Percentiles rank a stretch among this genome's conserved stretches.
phyloP scores from a whole-genome alignment of 2,797 vertebrate species.

The Benthosema pterotum region DNA sequence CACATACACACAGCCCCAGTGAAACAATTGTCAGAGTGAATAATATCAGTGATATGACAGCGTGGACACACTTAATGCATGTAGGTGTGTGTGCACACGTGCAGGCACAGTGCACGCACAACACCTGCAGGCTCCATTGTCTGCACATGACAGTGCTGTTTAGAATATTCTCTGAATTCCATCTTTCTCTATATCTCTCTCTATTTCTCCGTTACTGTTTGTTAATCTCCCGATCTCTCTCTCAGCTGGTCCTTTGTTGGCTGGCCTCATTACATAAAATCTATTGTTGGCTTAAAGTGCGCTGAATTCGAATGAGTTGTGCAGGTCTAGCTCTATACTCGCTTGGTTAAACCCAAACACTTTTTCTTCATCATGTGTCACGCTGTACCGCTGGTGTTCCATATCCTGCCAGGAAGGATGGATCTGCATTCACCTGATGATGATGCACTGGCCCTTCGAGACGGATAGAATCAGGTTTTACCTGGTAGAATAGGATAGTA shows the following conservation, averaged over 20 bases:
- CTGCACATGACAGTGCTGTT: not conserved
- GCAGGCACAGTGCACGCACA: not conserved
- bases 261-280: not conserved
- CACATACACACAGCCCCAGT: not conserved
- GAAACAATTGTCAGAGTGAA: no score
- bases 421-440: no score
- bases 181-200: not conserved
- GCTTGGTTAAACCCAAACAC: no score
- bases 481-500: no score
- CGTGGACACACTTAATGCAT: conserved; percentile 16
- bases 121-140: conserved; percentile 5
- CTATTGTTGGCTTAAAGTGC: not conserved
- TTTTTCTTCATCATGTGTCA: no score
- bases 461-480: no score
- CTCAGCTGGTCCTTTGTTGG: not conserved
- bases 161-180: not conserved
- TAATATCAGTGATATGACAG: no score
- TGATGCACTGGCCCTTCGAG: no score
- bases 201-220: not conserved
- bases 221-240: not conserved
- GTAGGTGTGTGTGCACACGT: not conserved
- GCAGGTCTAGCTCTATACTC: no score
- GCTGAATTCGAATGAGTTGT: no score
- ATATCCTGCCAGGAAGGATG: no score
- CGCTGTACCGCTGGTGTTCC: no score